These are phyloP conservation scores for Lepus oiostolus DNA, from an alignment of 2,797 vertebrate genomes.

Conservation along the genomic window DNA sequence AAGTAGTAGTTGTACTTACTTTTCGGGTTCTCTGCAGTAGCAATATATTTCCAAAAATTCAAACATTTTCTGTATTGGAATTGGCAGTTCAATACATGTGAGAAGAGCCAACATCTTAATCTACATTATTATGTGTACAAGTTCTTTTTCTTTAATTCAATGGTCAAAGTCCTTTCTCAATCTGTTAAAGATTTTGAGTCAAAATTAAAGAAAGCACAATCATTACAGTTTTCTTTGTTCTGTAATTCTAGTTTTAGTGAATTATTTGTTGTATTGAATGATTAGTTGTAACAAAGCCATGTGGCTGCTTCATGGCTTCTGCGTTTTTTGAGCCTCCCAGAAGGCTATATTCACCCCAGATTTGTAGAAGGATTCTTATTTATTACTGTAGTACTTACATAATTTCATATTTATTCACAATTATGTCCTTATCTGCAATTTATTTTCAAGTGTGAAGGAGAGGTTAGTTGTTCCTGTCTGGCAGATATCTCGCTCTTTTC, in stretches of 20 bases:
- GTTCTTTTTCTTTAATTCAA: neutral
- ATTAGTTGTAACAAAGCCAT: neutral
- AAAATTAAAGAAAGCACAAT: too few species aligned
- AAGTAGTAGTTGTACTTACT: neutral
- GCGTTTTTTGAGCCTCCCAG: neutral
- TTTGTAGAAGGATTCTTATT: neutral
- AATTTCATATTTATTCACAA: neutral
- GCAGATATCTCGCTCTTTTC: neutral
- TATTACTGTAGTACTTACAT: neutral
- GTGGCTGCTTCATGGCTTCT: neutral
- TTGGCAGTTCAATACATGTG: neutral
- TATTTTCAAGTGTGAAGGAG: slow-evolving; percentile 6
- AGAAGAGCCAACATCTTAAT: neutral
- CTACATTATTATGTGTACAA: neutral
- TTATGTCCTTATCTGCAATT: neutral
- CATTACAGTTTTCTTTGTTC: neutral
- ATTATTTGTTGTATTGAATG: neutral
- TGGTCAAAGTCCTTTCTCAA: neutral
- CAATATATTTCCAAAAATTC: neutral
- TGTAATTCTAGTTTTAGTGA: neutral
- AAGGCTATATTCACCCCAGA: neutral
- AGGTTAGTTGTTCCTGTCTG: neutral
- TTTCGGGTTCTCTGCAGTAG: neutral
- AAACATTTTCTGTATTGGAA: neutral
- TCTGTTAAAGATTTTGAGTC: neutral